Base-by-base conservation (phyloP, 2,888 invertebrate species). In the Zaprionus bogoriensis region DNA sequence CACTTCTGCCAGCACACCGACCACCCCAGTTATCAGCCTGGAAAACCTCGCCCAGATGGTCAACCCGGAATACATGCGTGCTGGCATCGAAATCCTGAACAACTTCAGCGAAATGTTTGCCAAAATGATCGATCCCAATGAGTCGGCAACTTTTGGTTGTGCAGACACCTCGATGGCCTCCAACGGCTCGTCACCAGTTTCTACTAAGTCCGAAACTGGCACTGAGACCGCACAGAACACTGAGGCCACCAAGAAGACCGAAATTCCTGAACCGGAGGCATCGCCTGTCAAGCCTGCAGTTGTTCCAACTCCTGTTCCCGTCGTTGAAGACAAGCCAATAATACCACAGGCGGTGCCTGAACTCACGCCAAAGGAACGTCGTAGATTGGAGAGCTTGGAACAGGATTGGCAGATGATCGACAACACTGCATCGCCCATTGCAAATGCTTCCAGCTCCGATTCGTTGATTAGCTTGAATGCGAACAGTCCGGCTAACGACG, bases 41-140 rank as follows among this genome's bases (percentile, higher is more conserved):
- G 88, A 89, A 17, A 74, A 75, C 50, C 32, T 89, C 4, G 64
- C 79, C 1, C 88, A 89, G 42, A 78, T 82, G 9, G 80, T 89
- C 12, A 87, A 89, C 65, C 90, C 90, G 0, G 78, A 88, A 7
- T 89, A 87, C 47, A 86, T 90, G 84, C 87, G 87, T 20, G 88
- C 89, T 9, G 90, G 91, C 22, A 89, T 90, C 48, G 87, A 90
- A 54, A 89, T 91, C 45, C 71, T 91, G 14, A 91, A 88, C 44
- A 90, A 90, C 58, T 90, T 90, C 28, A 89, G 89, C 46, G 89
- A 90, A 71, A 89, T 91, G 89, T 90, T 90, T 50, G 87, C 89
- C 30, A 90, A 90, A 73, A 88, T 91, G 68, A 74, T 90, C 19
- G 90, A 90, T 68, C 90, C 91, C 2, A 67, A 74, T 41, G 89